Base-by-base conservation (phyloP, 1,140 invertebrate genomes). In the Panagrolaimus sp. region DNA sequence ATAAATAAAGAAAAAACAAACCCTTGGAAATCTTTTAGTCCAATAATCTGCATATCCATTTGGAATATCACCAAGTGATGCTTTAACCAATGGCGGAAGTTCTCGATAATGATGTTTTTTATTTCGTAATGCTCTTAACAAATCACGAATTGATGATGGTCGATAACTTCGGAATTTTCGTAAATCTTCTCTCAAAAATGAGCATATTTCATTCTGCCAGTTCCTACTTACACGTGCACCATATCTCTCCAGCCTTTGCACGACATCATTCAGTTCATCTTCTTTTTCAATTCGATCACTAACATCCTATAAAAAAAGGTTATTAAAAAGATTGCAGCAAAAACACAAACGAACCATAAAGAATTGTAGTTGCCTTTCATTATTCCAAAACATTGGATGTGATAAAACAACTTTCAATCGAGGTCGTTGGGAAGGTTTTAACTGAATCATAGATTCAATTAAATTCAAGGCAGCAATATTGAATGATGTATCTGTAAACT, bases 261-360 rank as follows among this genome's bases (percentile, higher is more conserved):
- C 81, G 1, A 90, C 87, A 10, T 83, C 81, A 84, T 89, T 89
- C 55, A 84, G 83, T 14, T 87, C 83, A 28, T 88, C 87, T 73
- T 92, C 88, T 79, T 94, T 95, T 85, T 98, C 95, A 14, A 96
- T 90, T 68, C 94, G 88, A 87, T 98, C 94, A 83, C 93, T 96
- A 0, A 96, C 91, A 85, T 97, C 94, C 90, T 96, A 83, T 47
- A 84, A 83, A 80, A 21, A 12, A 21, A 76, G 17, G 45, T 68
- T 43, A 17, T 65, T 71, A 24, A 65, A 64, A 48, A n/a, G 17
- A 47, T 46, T 28, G 45, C 1, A 65, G 48, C 68, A 10, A 67
- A 38, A 17, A 78, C 21, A 21, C 46, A 66, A 69, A 70, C 70
- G 65, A 72, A 88, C 87, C 83, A 93, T 90, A 72, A 97, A 90